Conservation (phyloP, 2,113 vertebrate species). For the Corythaixoides concolor region DNA sequence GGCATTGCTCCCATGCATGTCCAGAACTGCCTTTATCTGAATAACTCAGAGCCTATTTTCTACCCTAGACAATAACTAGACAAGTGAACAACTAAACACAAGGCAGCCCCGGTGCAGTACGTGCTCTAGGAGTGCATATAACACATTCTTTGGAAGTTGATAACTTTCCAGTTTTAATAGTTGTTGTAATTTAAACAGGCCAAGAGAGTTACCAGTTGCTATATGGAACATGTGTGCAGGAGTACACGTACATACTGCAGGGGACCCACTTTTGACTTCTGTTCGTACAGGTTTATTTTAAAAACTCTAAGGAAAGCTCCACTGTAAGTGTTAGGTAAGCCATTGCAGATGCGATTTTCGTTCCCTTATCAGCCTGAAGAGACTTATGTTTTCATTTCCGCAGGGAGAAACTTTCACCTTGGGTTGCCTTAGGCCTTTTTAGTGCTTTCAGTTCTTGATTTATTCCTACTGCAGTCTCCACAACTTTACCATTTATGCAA, state of each 20-base stretch:
- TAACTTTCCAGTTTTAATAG: not conserved
- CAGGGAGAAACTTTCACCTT: not conserved
- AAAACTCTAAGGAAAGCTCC: not conserved
- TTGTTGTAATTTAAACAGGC: not conserved
- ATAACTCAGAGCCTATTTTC: not conserved
- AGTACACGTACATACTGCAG: accelerated
- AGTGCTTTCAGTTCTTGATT: not conserved
- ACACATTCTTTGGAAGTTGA: not conserved
- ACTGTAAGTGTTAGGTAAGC: not conserved
- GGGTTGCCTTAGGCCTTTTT: not conserved
- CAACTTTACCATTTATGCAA: not conserved
- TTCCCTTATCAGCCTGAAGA: not conserved
- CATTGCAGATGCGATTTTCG: not conserved
- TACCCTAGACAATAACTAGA: not conserved
- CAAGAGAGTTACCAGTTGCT: not conserved
- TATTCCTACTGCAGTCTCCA: not conserved
- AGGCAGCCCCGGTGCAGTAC: not conserved
- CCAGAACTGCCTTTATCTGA: not conserved
- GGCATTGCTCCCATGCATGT: not conserved
- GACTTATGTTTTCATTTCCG: not conserved
- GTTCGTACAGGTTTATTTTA: not conserved
- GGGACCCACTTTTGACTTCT: not conserved
- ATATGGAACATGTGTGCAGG: accelerated
- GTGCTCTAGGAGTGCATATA: not conserved
- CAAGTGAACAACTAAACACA: not conserved